These are phyloP conservation scores for Numenius arquata DNA, from an alignment of 2,113 vertebrate genomes.

Conservation along the genomic window DNA sequence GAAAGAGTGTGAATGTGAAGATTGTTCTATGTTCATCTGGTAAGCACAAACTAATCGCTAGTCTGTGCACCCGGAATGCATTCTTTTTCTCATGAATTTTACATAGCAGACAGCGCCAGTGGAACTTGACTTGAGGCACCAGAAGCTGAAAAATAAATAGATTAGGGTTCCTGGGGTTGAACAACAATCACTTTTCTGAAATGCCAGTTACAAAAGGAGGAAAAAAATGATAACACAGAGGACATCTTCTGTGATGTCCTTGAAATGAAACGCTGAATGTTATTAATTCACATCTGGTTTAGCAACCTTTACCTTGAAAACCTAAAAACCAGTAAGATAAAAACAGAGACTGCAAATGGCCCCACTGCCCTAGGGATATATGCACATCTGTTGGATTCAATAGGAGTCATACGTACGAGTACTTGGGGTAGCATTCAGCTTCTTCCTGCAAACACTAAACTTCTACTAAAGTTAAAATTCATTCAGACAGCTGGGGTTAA, in stretches of 20 bases:
- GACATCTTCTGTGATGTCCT: neutral
- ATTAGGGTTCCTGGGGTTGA: neutral
- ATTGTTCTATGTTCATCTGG: neutral
- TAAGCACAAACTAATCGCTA: neutral
- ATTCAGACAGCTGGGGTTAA: neutral
- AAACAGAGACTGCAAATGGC: neutral
- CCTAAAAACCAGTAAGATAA: neutral
- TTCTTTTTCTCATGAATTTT: neutral
- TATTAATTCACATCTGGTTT: neutral
- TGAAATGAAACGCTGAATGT: neutral
- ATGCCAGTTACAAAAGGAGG: neutral
- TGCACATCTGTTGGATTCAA: neutral
- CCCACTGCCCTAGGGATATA: neutral
- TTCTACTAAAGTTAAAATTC: neutral
- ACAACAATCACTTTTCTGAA: neutral
- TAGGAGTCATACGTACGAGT: neutral
- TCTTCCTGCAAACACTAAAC: neutral
- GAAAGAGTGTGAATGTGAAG: neutral
- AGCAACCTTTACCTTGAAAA: neutral
- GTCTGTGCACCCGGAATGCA: neutral
- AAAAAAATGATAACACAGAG: neutral
- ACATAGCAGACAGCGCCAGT: neutral
- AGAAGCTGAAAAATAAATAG: neutral
- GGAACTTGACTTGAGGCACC: neutral
- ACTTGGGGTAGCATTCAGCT: neutral